A percentile compares a stretch with the other conserved stretches of the same genome.
phyloP scores from a whole-genome alignment of 2,797 vertebrate species.

The Podarcis lilfordi region DNA sequence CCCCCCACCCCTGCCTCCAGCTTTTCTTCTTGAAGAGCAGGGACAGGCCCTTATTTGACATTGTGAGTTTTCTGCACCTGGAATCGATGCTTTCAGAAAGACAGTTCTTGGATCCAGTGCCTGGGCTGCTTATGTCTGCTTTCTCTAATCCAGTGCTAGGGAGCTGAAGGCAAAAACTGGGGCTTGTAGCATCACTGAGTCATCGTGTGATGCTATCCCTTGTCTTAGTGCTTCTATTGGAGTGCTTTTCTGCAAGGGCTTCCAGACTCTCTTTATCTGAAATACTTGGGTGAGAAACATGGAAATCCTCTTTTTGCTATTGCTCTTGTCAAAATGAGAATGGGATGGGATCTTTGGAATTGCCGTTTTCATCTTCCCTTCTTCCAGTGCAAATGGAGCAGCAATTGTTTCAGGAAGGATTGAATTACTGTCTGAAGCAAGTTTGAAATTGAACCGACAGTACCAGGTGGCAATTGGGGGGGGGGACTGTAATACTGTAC shows the following conservation, averaged over 20 bases:
- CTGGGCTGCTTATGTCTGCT: not conserved
- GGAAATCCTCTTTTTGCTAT: not conserved
- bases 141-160: not conserved
- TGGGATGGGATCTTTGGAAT: not conserved
- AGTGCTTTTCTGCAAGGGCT: fast-evolving
- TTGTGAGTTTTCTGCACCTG: fast-evolving
- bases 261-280: not conserved
- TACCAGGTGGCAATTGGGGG: not conserved
- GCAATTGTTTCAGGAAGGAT: not conserved
- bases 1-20: fast-evolving
- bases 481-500: not conserved
- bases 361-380: not conserved
- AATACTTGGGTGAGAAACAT: too few relatives aligned
- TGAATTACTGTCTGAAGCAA: too few relatives aligned
- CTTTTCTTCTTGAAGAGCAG: not conserved
- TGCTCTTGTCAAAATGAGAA: not conserved
- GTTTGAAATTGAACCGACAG: too few relatives aligned
- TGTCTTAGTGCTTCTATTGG: fast-evolving
- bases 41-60: not conserved
- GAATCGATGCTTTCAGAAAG: not conserved
- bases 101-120: not conserved
- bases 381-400: not conserved
- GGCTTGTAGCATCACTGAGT: not conserved
- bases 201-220: fast-evolving
- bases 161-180: not conserved